These are phyloP conservation scores for Telmatherina bonti DNA, from an alignment of 2,797 vertebrate genomes.

Conservation along the genomic window DNA sequence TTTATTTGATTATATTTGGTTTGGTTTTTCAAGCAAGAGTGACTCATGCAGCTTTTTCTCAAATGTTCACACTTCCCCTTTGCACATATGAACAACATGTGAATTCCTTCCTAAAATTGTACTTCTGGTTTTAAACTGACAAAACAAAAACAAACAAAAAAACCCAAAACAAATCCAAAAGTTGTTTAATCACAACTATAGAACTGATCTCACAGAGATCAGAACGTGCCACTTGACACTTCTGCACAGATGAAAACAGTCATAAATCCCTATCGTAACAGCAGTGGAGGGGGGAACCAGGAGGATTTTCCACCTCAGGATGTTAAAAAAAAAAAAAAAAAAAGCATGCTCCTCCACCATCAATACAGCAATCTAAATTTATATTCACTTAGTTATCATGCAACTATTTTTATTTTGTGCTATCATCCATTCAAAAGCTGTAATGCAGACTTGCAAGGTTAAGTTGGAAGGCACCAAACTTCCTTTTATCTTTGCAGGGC, in stretches of 20 bases:
- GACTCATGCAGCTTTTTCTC: too few relatives aligned
- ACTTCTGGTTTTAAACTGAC: background rate
- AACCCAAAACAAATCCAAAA: background rate
- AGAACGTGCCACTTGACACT: background rate
- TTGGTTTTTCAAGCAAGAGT: background rate
- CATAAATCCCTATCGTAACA: background rate
- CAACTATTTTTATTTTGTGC: background rate
- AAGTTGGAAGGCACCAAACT: constrained; percentile 48
- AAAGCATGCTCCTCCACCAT: constrained; percentile 25
- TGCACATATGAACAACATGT: constrained; percentile 15
- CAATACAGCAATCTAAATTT: constrained; percentile 11
- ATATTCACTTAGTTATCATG: background rate
- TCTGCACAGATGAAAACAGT: constrained; percentile 4
- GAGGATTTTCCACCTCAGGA: too few relatives aligned
- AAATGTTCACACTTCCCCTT: too few relatives aligned
- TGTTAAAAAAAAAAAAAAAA: constrained; percentile 33
- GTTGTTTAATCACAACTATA: constrained; percentile 20
- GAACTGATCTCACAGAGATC: constrained; percentile 48
- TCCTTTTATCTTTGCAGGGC: constrained; percentile 50
- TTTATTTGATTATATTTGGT: too few relatives aligned
- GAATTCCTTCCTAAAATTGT: constrained; percentile 25
- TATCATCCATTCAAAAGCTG: constrained; percentile 2
- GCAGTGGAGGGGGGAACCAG: constrained; percentile 13
- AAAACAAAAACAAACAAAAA: constrained; percentile 4
- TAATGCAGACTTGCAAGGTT: constrained; percentile 13